Evolutionary conservation across 2,888 invertebrate species (phyloP).

Genomic region (Philonicus albiceps): DNA sequence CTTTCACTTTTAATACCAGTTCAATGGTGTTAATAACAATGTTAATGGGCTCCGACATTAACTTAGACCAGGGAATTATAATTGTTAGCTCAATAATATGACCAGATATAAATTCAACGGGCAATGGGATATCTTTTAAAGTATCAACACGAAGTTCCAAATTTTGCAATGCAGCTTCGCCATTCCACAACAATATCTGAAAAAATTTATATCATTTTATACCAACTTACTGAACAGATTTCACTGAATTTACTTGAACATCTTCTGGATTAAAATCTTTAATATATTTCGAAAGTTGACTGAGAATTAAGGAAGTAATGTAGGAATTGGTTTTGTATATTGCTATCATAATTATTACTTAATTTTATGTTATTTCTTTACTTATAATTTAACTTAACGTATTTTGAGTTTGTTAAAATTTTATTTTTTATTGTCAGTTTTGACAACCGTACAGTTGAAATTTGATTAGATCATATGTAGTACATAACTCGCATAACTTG

Average conservation of each 20-base stretch:
- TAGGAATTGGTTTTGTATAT: background rate
- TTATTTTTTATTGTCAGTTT: background rate
- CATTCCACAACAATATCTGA: constrained; percentile 95
- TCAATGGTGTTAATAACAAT: constrained; percentile 94
- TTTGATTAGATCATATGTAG: background rate
- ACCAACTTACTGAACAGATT: background rate
- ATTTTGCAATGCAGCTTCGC: constrained; percentile 92
- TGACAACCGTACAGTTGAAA: background rate
- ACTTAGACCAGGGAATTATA: constrained; percentile 95
- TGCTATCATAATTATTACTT: background rate
- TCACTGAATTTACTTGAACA: background rate
- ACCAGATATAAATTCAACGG: constrained; percentile 91
- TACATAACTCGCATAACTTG: no score
- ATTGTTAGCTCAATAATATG: constrained; percentile 91
- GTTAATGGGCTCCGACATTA: constrained; percentile 92
- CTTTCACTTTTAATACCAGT: constrained; percentile 68
- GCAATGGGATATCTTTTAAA: constrained; percentile 80
- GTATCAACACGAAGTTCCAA: constrained; percentile 91
- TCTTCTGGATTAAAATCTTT: background rate
- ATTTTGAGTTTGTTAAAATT: background rate
- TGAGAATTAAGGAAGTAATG: background rate
- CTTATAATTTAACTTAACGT: background rate
- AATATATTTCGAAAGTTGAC: background rate
- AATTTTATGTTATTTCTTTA: background rate
- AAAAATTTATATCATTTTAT: background rate